phyloP scores from a whole-genome alignment of 1,140 invertebrate genomes.

The Papilio polytes region DNA sequence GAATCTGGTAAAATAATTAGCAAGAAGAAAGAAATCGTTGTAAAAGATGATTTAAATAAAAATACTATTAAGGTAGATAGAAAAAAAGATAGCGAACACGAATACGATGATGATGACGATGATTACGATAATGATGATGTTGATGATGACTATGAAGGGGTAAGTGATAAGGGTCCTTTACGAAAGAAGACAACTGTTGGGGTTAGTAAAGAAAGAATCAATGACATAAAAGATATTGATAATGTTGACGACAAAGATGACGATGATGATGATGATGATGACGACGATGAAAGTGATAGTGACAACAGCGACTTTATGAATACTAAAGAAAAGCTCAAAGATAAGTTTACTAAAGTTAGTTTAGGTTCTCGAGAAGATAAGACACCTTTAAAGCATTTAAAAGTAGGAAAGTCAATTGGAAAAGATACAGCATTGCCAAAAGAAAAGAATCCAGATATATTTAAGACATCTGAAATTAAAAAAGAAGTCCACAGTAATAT shows the following conservation, averaged over 20 bases:
- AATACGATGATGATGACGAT: slow-evolving; percentile 46
- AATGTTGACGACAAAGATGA: slow-evolving; percentile 52
- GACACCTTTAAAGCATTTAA: background rate
- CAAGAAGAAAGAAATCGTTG: background rate
- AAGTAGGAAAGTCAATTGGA: slow-evolving; percentile 8
- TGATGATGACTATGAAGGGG: slow-evolving; percentile 40
- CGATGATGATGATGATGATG: slow-evolving; percentile 44
- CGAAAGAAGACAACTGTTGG: background rate
- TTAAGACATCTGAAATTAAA: slow-evolving; percentile 23
- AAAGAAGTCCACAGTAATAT: slow-evolving; percentile 29
- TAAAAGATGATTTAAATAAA: slow-evolving; percentile 1
- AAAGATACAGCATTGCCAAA: slow-evolving; percentile 38
- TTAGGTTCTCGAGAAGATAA: slow-evolving; percentile 4
- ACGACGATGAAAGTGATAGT: slow-evolving; percentile 22
- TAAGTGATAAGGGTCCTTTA: background rate
- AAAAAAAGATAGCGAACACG: slow-evolving; percentile 32
- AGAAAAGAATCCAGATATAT: slow-evolving; percentile 18
- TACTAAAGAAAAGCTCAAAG: slow-evolving; percentile 23
- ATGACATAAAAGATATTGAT: slow-evolving; percentile 9
- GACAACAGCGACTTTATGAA: background rate
- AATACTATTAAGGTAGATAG: slow-evolving; percentile 10
- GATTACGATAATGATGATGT: slow-evolving; percentile 49
- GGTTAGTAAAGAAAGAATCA: background rate
- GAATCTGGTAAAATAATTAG: background rate
- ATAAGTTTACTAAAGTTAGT: slow-evolving; percentile 36